Base-by-base conservation (phyloP, 92 coral and sea anemone genomes). In the Bergia puertoricense region DNA sequence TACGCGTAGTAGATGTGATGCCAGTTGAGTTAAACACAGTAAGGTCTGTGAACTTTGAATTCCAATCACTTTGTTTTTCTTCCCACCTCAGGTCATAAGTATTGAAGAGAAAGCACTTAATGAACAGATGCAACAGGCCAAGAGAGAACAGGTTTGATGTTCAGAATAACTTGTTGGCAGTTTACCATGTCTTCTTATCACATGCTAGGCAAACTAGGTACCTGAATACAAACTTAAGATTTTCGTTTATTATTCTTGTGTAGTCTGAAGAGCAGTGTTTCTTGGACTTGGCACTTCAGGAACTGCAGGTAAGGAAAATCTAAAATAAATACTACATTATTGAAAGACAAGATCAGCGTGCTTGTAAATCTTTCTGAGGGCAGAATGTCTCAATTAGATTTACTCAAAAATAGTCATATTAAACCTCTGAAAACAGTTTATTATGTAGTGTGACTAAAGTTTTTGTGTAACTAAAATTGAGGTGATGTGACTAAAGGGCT, bases 91-190 rank as follows among this genome's bases (percentile, higher is more conserved):
- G 99, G 89, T 96, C 72, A 86, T 96, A 78, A 91, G 83, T 16
- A 88, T 76, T 80, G 98, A 95, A 66, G 96, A 94, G 89, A 85
- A 91, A 72, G 97, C 94, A 13, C 89, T 96, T 18, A 76, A 69
- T 37, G 85, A 90, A 16, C 96, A 93, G 76, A 83, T 92, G 42
- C 62, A 78, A 74, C 97, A 94, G 54, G 98, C 96, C 76, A 90
- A 48, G 40, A 88, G 85, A 38, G 99, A 96, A 59, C 90, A 96
- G 95, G 99, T 96, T 48, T 50, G 77, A 1, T 50, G 41, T 2
- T 73, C 77, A 37, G 45, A 39, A 71, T n/a, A 11, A 72, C 2
- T 37, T 72, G 2, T 40, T 20, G 5, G 76, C 76, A 36, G 6
- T 48, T 48, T 48, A 48, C 54, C 54, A 0, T 48, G 54, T 48